Conservation (phyloP, 2,797 vertebrate genomes). For the Cirrhinus molitorella region DNA sequence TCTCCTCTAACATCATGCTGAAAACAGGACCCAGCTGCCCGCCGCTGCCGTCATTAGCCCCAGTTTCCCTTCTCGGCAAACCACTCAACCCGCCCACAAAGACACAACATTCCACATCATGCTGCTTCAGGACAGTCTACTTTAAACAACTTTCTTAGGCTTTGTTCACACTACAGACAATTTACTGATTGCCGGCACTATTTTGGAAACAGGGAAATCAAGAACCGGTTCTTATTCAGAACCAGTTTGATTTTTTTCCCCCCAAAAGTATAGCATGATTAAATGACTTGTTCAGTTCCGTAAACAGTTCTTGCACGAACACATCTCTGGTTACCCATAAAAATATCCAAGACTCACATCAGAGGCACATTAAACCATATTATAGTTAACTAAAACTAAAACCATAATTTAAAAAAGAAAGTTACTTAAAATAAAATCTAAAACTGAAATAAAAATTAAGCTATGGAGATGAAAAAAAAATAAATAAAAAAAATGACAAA, state of each 20-base stretch:
- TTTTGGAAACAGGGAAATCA: background rate
- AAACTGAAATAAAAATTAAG: background rate
- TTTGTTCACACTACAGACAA: slow-evolving; percentile 48
- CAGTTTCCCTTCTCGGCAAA: background rate
- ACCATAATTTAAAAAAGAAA: background rate
- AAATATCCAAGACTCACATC: background rate
- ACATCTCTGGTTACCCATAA: background rate
- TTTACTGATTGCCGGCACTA: background rate
- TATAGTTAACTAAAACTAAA: background rate
- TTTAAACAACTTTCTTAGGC: slow-evolving; percentile 2
- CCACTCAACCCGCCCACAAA: slow-evolving; percentile 6
- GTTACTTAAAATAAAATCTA: background rate
- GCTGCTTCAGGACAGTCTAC: background rate
- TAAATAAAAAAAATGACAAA: too few relatives aligned
- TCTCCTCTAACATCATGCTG: slow-evolving; percentile 70
- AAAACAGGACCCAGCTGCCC: slow-evolving; percentile 83
- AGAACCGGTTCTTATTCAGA: background rate
- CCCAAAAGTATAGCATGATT: background rate
- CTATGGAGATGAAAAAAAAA: background rate
- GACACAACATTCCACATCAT: background rate
- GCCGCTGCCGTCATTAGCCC: slow-evolving; percentile 72
- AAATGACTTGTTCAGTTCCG: background rate
- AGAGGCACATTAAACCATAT: background rate
- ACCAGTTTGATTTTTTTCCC: background rate
- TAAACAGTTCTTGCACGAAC: background rate